phyloP scores from a whole-genome alignment of 2,888 invertebrate genomes.

The Nysson spinosus region DNA sequence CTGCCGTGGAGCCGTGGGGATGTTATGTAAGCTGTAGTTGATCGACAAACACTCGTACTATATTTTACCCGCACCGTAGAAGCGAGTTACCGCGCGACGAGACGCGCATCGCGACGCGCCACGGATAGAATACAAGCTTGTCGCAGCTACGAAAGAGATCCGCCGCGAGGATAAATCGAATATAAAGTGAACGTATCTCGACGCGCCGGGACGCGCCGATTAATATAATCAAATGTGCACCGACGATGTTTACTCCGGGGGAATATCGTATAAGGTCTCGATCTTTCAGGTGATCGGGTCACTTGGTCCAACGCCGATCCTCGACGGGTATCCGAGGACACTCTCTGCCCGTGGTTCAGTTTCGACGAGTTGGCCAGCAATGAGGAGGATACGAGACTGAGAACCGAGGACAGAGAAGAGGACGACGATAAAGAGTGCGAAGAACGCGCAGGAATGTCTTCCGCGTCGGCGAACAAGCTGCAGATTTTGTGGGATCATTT shows the following conservation, averaged over 20 bases:
- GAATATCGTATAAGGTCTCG: conserved; percentile 17
- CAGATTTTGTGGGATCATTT: conserved; percentile 82
- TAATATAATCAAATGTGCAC: conserved; percentile 1
- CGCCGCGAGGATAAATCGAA: too few species aligned
- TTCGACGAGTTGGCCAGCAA: conserved; percentile 48
- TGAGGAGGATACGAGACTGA: conserved; percentile 50
- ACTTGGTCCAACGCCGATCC: conserved; percentile 30
- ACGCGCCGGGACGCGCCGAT: neutral
- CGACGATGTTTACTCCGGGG: neutral
- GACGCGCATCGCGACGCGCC: conserved; percentile 4
- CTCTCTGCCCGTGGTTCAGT: conserved; percentile 42
- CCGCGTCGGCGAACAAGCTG: conserved; percentile 64
- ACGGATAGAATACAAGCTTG: too few species aligned
- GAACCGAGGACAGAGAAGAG: conserved; percentile 49
- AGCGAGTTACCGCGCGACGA: too few species aligned
- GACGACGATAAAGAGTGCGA: conserved; percentile 53
- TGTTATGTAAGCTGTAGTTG: conserved; percentile 58
- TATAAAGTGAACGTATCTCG: too few species aligned
- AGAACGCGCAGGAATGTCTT: conserved; percentile 61
- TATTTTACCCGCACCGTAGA: too few species aligned
- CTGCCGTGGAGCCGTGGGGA: conserved; percentile 49
- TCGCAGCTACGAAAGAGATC: too few species aligned
- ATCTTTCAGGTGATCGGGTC: conserved; percentile 54
- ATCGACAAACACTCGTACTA: conserved; percentile 30
- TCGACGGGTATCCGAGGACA: conserved; percentile 33